Conservation (phyloP, 2,797 vertebrate species). For the Euthynnus affinis region DNA sequence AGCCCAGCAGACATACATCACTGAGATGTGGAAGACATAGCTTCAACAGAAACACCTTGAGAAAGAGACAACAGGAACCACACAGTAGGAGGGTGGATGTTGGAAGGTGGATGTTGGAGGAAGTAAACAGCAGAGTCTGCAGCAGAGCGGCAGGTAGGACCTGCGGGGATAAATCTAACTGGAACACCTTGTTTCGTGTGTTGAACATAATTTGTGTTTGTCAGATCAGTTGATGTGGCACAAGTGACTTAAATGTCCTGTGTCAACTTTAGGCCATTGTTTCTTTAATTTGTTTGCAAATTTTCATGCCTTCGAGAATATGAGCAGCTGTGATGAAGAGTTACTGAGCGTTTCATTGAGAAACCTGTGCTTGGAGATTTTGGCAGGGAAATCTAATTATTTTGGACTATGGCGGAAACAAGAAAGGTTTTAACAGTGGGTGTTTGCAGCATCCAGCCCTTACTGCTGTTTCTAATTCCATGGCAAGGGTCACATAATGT, state of each 20-base stretch:
- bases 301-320: slow-evolving; percentile 2
- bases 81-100: slow-evolving; percentile 18
- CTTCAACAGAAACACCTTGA: slow-evolving; percentile 41
- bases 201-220: slow-evolving; percentile 15
- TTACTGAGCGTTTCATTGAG: slow-evolving; percentile 33
- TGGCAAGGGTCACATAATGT: slow-evolving; percentile 55
- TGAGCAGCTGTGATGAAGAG: slow-evolving; percentile 21
- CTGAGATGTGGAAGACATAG: slow-evolving; percentile 34
- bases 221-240: slow-evolving; percentile 4
- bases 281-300: slow-evolving; percentile 15
- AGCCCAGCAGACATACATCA: slow-evolving; percentile 19
- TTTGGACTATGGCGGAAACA: slow-evolving; percentile 21
- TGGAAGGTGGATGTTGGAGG: neutral
- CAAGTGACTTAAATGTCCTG: neutral
- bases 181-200: slow-evolving; percentile 11
- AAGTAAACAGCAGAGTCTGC: slow-evolving; percentile 31
- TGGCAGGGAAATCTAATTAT: slow-evolving; percentile 63
- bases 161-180: slow-evolving; percentile 6
- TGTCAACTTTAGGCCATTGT: neutral
- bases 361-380: slow-evolving; percentile 48
- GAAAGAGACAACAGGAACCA: slow-evolving; percentile 26
- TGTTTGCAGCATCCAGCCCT: slow-evolving; percentile 43
- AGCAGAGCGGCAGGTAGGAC: slow-evolving; percentile 24
- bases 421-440: slow-evolving; percentile 47
- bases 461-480: slow-evolving; percentile 55